Percentiles rank a stretch among this genome's conserved stretches.
These are phyloP conservation scores for Catamblyrhynchus diadema DNA, from an alignment of 2,797 vertebrate genomes.

Conservation along the genomic window DNA sequence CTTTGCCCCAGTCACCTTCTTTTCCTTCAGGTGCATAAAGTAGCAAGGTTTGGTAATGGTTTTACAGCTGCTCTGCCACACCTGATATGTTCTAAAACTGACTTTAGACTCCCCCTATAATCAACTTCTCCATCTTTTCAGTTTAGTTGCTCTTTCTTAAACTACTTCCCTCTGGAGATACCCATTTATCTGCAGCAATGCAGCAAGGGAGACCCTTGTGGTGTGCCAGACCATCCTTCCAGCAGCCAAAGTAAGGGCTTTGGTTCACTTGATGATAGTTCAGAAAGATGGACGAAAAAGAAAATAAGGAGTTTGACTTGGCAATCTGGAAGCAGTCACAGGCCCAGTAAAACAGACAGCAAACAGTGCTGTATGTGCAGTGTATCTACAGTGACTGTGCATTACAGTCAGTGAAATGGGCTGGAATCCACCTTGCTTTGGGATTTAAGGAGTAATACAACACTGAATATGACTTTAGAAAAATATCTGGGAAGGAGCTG, in stretches of 20 bases:
- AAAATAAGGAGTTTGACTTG: background rate
- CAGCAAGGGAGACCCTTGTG: background rate
- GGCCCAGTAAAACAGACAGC: background rate
- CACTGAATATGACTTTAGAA: background rate
- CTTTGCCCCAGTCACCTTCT: background rate
- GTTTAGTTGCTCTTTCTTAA: background rate
- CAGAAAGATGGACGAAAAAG: background rate
- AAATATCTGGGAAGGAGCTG: background rate
- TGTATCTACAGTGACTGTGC: background rate
- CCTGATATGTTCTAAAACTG: background rate
- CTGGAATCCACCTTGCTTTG: background rate
- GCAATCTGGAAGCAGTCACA: background rate
- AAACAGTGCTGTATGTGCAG: background rate
- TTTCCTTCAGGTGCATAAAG: background rate
- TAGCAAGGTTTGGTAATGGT: background rate
- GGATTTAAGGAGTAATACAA: background rate
- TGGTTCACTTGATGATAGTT: background rate
- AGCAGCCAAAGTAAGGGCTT: background rate
- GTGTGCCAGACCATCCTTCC: background rate
- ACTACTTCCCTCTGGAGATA: background rate
- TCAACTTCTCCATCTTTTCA: background rate
- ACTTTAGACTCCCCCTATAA: background rate
- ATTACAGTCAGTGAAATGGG: background rate
- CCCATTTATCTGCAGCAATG: background rate
- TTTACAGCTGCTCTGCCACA: background rate